These are phyloP conservation scores for Oncorhynchus tshawytscha DNA, from an alignment of 2,113 vertebrate species.

Conservation along the genomic window DNA sequence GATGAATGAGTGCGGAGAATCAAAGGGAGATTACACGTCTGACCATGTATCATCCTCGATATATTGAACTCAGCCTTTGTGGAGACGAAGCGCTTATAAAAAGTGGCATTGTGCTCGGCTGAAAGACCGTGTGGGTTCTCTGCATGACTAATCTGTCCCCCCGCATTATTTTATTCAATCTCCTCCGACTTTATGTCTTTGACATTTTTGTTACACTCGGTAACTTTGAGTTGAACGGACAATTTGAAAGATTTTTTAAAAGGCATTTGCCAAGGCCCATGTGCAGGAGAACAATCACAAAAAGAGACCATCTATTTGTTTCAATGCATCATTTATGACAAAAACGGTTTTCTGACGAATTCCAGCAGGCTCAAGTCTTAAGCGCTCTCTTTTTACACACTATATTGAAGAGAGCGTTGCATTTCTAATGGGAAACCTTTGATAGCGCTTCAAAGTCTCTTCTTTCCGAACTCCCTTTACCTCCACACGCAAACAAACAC, in stretches of 20 bases:
- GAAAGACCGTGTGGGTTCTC: slow-evolving; percentile 98
- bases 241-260: slow-evolving; percentile 99
- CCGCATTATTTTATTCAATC: slow-evolving; percentile 99
- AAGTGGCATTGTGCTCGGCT: slow-evolving; percentile 96
- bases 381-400: slow-evolving; percentile 77
- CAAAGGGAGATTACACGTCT: slow-evolving; percentile 99
- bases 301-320: slow-evolving; percentile 95
- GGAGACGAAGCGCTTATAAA: slow-evolving; percentile 98
- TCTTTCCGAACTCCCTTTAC: slow-evolving; percentile 44
- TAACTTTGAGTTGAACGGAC: slow-evolving; percentile 99
- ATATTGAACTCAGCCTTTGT: slow-evolving; percentile 99
- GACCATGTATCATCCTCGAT: slow-evolving; percentile 99
- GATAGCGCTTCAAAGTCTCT: slow-evolving; percentile 66
- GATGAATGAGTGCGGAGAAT: slow-evolving; percentile 97
- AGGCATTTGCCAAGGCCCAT: slow-evolving; percentile 92
- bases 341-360: slow-evolving; percentile 96
- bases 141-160: slow-evolving; percentile 99
- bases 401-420: slow-evolving; percentile 75
- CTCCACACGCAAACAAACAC: neutral
- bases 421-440: slow-evolving; percentile 78
- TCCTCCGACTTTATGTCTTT: slow-evolving; percentile 99
- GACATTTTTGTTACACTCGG: slow-evolving; percentile 99
- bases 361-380: slow-evolving; percentile 85
- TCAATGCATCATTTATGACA: slow-evolving; percentile 98
- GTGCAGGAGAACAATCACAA: slow-evolving; percentile 81